Conservation (phyloP, 2,113 vertebrate species). For the Corapipo altera region DNA sequence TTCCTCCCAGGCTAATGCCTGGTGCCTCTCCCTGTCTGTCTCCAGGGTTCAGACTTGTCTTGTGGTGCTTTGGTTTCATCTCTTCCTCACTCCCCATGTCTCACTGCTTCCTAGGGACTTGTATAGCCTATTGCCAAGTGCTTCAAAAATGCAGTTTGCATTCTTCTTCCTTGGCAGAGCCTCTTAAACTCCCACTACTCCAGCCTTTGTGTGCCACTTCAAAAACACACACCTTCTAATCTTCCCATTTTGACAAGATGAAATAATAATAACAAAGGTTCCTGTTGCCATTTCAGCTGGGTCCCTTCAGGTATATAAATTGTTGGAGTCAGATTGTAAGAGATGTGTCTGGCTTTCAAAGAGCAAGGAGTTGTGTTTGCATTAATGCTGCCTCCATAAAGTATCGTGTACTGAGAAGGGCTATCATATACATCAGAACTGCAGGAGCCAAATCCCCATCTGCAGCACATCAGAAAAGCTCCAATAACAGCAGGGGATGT, state of each 20-base stretch:
- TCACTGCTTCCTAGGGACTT: background rate
- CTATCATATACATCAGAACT: background rate
- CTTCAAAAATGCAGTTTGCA: background rate
- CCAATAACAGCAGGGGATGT: background rate
- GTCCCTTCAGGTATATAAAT: background rate
- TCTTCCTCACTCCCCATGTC: background rate
- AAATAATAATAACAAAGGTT: background rate
- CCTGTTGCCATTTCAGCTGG: background rate
- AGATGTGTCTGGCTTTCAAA: background rate
- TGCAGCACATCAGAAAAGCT: background rate
- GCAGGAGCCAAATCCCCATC: background rate
- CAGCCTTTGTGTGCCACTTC: background rate
- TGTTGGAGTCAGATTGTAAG: background rate
- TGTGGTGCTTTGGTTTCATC: background rate
- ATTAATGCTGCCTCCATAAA: background rate
- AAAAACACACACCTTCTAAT: background rate
- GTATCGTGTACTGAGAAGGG: background rate
- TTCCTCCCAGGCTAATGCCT: background rate
- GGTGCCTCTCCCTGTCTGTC: background rate
- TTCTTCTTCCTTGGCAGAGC: conserved; percentile 25
- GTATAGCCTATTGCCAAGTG: background rate
- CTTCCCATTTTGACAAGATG: background rate
- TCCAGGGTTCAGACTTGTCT: background rate
- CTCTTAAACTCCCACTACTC: background rate
- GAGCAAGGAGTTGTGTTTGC: background rate